Evolutionary conservation across 2,888 invertebrate genomes (phyloP).

Genomic region (Drosophila pseudotalamancana): DNA sequence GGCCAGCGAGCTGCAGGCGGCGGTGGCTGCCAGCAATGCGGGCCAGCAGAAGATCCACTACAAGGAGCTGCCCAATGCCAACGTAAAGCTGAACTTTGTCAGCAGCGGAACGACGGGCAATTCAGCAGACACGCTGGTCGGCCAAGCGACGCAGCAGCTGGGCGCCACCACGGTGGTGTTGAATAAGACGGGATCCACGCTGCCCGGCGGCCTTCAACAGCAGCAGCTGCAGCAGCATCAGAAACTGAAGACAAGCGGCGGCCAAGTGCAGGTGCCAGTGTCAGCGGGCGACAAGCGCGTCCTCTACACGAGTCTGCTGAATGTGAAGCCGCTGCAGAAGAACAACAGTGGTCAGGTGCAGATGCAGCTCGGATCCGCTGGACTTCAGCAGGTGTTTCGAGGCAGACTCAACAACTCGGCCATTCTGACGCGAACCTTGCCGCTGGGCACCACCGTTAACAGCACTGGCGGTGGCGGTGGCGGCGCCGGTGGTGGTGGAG

Average conservation of each 20-base stretch:
- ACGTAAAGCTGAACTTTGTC: constrained; percentile 83
- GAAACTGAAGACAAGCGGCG: constrained; percentile 71
- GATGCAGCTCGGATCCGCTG: constrained; percentile 80
- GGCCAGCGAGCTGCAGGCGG: constrained; percentile 77
- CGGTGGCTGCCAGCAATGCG: constrained; percentile 52
- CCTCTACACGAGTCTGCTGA: constrained; percentile 82
- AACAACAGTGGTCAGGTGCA: constrained; percentile 83
- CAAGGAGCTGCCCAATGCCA: constrained; percentile 81
- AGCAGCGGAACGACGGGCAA: constrained; percentile 59
- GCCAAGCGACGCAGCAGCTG: constrained; percentile 64
- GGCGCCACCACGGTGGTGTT: constrained; percentile 74
- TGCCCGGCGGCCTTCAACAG: constrained; percentile 41
- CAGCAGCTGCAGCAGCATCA: constrained; percentile 69
- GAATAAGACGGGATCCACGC: constrained; percentile 63
- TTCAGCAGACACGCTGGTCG: constrained; percentile 57
- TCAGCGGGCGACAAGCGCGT: constrained; percentile 78
- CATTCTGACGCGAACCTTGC: constrained; percentile 79
- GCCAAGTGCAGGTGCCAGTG: constrained; percentile 49
- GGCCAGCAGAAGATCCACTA: constrained; percentile 81
- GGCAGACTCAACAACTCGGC: constrained; percentile 81
- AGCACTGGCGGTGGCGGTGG: constrained; percentile 52
- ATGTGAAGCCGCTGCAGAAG: constrained; percentile 82
- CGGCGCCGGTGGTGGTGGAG: neutral
- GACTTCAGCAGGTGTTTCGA: constrained; percentile 79
- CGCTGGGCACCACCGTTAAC: constrained; percentile 72